Evolutionary conservation across 2,113 vertebrate genomes (phyloP), one percentile per base, ranked within the genome.

Genomic region (Cinclus cinclus): DNA sequence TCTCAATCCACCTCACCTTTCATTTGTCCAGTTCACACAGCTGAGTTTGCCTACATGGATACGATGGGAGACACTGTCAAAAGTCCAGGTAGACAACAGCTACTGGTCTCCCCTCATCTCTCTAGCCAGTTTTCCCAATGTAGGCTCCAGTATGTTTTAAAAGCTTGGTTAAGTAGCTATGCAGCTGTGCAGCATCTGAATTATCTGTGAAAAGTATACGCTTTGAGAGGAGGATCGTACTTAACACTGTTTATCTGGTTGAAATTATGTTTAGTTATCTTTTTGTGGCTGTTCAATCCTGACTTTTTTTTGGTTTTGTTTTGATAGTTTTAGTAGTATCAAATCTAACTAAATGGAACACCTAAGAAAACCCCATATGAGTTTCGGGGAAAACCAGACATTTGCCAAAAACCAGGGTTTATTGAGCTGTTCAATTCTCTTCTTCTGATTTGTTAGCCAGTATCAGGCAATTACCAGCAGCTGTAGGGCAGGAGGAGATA

Each of bases 191-290:
- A 55, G 21, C 42, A 47, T 47, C 47, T 81, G 52, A 81, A 28
- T 65, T 12, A 44, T 24, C 60, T 79, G 41, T 56, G 49, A 41
- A 19, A 91, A 73, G 10, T 41, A 24, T 2, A 3, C 3, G 8
- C 2, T 7, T n/a, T 85, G 35, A 27, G n/a, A 47, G 41, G 15
- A 60, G 1, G 13, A 13, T 28, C 1, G 1, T 37, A 17, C n/a
- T 83, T n/a, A 4, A 0, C 21, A 9, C 18, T 92, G 23, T 41
- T 88, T 23, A 73, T n/a, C 33, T 83, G 35, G 13, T 47, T 46
- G 39, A 63, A 75, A 50, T 41, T 82, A 23, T 0, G 2, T 42
- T 62, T 53, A 37, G 25, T 44, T 83, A 11, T 22, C 8, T 65
- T 85, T 79, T n/a, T 59, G 14, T 86, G 20, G 37, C n/a, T 83